Evolutionary conservation across 2,888 invertebrate species (phyloP), one percentile per base, ranked within the genome.

Genomic region (Eilema sororculum): DNA sequence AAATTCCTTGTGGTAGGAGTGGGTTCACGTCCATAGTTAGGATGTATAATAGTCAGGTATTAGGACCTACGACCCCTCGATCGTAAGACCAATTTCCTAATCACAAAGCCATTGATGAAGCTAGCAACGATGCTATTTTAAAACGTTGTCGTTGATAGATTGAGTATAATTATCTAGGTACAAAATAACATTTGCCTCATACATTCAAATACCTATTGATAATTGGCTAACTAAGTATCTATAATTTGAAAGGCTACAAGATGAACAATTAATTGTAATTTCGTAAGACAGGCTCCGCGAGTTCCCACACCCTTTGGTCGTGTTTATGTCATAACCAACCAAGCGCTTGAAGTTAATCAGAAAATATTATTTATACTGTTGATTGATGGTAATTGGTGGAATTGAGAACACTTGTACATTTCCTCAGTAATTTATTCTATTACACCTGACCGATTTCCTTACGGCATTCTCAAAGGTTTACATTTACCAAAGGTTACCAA

Each of bases 241-340:
- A 66, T 78, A 81, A 79, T 46, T 46, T 79, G 73, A 88, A 86
- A 86, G 84, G 85, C 85, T 80, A 67, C 75, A 76, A 76, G 77
- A 81, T 80, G 77, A 76, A 81, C 86, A 90, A 90, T 89, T 89
- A 90, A 89, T 84, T 86, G 30, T 12, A 28, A 41, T 20, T 64
- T 64, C 46, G 83, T 83, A 75, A 76, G 84, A 79, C 82, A 79
- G 73, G 69, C 79, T 74, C 69, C 72, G 79, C 72, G 73, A 79
- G 80, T 88, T 89, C 89, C 86, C 89, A 89, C 86, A 88, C 85
- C 86, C 86, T 87, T 86, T 76, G 24, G 72, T 73, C 68, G 60
- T 66, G 66, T 59, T 75, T 63, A 73, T 69, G 61, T 74, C 69
- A 68, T 75, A 74, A 68, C 65, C 59, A 57, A 56, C 69, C 67